Evolutionary conservation across 2,113 vertebrate species (phyloP).

Genomic region (Tyto alba): DNA sequence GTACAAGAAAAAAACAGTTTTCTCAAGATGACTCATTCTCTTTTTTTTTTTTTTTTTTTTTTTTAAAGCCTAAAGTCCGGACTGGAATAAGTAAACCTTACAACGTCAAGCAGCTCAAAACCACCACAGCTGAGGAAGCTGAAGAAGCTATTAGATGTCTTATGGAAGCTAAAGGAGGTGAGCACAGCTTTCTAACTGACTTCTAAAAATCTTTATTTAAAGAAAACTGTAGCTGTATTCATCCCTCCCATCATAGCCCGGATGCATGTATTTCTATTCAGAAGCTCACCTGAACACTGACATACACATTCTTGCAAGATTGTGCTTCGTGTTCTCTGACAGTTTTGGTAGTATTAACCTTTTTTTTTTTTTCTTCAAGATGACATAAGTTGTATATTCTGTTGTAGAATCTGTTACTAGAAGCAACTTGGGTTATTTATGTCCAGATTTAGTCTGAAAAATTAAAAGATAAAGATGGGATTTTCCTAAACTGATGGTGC

Average conservation of each 20-base stretch:
- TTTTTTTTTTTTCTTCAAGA: not conserved
- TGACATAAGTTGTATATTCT: not conserved
- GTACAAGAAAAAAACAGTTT: not conserved
- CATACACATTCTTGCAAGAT: not conserved
- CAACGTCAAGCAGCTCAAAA: constrained; percentile 82
- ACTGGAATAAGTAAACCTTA: constrained; percentile 82
- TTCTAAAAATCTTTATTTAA: not conserved
- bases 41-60: not conserved
- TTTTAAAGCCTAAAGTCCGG: constrained; percentile 73
- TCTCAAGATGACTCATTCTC: not conserved
- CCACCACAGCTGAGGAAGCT: constrained; percentile 76
- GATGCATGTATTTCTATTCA: not conserved
- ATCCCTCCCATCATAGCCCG: not conserved
- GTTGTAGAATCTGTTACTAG: not conserved
- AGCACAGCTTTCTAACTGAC: not conserved
- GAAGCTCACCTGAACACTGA: not conserved
- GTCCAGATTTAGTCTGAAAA: not conserved
- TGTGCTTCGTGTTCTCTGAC: not conserved
- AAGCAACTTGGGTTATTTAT: not conserved
- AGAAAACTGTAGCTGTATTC: not conserved
- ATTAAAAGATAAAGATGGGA: not conserved
- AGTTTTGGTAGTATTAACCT: not conserved
- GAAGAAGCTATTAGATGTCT: constrained; percentile 78
- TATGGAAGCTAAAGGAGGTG: constrained; percentile 75
- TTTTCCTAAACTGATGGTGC: not conserved